These are phyloP conservation scores for Ploceus nigricollis DNA, from an alignment of 2,113 vertebrate genomes.

Conservation along the genomic window DNA sequence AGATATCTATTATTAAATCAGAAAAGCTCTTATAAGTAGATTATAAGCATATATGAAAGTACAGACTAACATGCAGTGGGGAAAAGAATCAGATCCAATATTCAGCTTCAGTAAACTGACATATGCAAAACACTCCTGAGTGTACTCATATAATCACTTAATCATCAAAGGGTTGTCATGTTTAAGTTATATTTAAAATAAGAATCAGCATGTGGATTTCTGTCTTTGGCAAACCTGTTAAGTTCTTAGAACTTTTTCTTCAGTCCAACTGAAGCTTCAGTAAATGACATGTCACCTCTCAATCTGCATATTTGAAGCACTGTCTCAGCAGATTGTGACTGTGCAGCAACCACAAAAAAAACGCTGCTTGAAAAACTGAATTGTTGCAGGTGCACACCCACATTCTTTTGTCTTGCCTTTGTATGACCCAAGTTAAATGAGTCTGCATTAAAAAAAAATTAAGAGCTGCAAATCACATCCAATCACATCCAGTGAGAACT, in stretches of 20 bases:
- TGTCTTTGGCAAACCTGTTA: background rate
- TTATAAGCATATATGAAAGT: background rate
- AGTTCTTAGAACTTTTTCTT: background rate
- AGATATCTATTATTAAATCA: background rate
- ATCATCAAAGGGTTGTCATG: background rate
- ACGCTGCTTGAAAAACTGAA: background rate
- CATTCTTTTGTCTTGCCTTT: background rate
- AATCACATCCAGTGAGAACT: background rate
- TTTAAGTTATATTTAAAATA: background rate
- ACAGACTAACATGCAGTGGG: background rate
- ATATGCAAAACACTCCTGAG: background rate
- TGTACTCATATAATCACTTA: background rate
- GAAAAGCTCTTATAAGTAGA: background rate
- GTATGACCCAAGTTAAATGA: background rate
- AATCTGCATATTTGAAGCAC: background rate
- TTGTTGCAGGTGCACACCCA: background rate
- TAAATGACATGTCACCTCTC: background rate
- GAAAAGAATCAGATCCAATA: background rate
- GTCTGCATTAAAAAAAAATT: background rate
- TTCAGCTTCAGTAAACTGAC: background rate
- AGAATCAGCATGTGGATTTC: background rate
- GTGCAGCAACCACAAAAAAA: background rate
- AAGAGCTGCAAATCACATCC: background rate
- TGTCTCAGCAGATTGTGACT: background rate
- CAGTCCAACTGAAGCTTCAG: background rate